Base-by-base conservation (phyloP, 2,888 invertebrate species). In the Trisateles emortualis region DNA sequence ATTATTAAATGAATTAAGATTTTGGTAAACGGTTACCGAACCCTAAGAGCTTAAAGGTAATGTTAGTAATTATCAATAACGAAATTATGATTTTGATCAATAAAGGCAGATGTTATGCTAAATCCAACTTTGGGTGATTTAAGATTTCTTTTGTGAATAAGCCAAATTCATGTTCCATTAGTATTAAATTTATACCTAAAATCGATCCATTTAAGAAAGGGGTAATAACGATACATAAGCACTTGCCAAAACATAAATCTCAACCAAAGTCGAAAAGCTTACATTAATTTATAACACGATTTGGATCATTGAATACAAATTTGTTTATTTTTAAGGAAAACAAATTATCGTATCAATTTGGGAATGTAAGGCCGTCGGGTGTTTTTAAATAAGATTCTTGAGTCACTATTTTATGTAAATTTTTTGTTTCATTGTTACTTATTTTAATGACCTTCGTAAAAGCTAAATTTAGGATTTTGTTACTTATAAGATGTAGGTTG, bases 251-350 rank as follows among this genome's bases (percentile, higher is more conserved):
- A 35, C 16, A 46, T 38, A 46, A 46, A 46, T 46, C 26, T 38
- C 17, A 17, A 46, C 22, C 22, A 3, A 44, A 35, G 16, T 11
- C 52, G 38, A 39, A 52, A 62, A 39, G 38, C 11, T 17, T 26
- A 44, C 42, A 16, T 41, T 1, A 9, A 19, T 5, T 47, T 47
- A 32, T 32, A 44, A 38, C 35, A 43, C 45, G n/a, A 32, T 44
- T 38, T 35, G 35, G 36, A 42, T 59, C 44, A 59, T 58, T 66
- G 44, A 47, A 47, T 43, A 58, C 35, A 39, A 58, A 64, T 64
- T 54, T 58, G 56, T 62, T 62, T 50, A 55, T 61, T 54, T 64
- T 59, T 57, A 57, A 36, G 53, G 47, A 45, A 57, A 59, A 57
- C 56, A 63, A 72, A 63, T 59, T 48, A 59, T 19, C 46, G 35